These are phyloP conservation scores for Saiga tatarica DNA, from an alignment of 2,113 vertebrate genomes.

Conservation along the genomic window DNA sequence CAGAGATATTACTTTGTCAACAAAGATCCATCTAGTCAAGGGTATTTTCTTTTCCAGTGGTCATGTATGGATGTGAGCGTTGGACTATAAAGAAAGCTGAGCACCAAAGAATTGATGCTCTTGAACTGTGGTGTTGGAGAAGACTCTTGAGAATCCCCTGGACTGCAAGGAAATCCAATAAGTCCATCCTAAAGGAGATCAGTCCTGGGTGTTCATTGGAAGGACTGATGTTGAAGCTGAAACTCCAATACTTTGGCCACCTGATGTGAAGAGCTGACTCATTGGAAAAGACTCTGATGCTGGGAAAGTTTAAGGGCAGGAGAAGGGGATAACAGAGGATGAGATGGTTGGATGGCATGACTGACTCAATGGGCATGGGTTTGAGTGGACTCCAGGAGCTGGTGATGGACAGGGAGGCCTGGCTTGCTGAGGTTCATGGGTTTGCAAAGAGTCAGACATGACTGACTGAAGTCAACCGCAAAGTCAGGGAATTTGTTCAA, in stretches of 20 bases:
- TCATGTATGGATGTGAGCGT: neutral
- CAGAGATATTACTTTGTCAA: neutral
- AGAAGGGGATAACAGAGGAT: neutral
- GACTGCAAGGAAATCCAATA: neutral
- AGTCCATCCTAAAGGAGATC: neutral
- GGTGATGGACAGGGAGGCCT: neutral
- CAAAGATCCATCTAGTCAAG: neutral
- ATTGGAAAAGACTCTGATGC: neutral
- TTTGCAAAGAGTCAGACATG: neutral
- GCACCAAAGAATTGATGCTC: rapidly evolving
- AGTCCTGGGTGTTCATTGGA: neutral
- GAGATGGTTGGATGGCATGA: neutral
- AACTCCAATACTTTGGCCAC: neutral
- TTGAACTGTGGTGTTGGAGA: neutral
- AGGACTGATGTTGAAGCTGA: neutral
- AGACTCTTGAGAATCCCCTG: neutral
- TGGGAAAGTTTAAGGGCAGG: neutral
- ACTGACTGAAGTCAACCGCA: neutral
- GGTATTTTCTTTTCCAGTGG: neutral
- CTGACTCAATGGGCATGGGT: neutral
- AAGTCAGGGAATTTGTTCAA: too few species aligned
- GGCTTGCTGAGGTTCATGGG: rapidly evolving
- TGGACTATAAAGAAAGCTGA: neutral
- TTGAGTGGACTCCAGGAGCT: neutral
- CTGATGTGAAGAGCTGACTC: neutral